A percentile compares a stretch with the other conserved stretches of the same genome.
Evolutionary conservation across 2,797 vertebrate genomes (phyloP).

Genomic region (Bucorvus abyssinicus): DNA sequence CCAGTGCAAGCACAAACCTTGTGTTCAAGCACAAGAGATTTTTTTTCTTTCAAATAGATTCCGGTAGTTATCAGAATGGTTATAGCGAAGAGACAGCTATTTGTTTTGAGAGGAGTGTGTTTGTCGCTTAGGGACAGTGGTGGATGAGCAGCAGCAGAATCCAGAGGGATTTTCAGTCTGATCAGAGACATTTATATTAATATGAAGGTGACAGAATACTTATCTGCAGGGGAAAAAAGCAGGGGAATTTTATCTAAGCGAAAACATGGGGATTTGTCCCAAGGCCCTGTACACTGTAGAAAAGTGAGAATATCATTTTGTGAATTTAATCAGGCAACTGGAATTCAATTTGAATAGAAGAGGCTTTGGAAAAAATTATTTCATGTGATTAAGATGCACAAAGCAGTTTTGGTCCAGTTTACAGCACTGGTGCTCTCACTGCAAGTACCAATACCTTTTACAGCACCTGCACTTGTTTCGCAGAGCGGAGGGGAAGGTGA

Average conservation of each 20-base stretch:
- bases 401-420: not conserved
- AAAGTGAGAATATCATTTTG: not conserved
- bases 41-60: not conserved
- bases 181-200: not conserved
- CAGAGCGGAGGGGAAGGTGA: constrained; percentile 93
- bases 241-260: not conserved
- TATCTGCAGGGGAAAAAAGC: not conserved
- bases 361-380: not conserved
- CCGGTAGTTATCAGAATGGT: not conserved
- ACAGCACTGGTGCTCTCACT: not conserved
- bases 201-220: not conserved
- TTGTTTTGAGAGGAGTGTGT: not conserved
- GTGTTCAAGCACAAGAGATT: not conserved
- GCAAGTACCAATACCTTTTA: not conserved
- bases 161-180: not conserved
- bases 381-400: rapidly evolving
- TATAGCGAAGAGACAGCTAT: not conserved
- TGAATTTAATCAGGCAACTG: not conserved
- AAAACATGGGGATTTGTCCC: not conserved
- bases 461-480: not conserved
- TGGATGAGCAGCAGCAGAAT: not conserved
- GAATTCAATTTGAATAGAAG: not conserved
- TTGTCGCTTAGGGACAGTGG: not conserved
- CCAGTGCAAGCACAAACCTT: not conserved
- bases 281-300: not conserved